Percentiles rank a stretch among this genome's conserved stretches.
Conservation (phyloP, 64 coral and sea anemone genomes). For the Actinia equina region DNA sequence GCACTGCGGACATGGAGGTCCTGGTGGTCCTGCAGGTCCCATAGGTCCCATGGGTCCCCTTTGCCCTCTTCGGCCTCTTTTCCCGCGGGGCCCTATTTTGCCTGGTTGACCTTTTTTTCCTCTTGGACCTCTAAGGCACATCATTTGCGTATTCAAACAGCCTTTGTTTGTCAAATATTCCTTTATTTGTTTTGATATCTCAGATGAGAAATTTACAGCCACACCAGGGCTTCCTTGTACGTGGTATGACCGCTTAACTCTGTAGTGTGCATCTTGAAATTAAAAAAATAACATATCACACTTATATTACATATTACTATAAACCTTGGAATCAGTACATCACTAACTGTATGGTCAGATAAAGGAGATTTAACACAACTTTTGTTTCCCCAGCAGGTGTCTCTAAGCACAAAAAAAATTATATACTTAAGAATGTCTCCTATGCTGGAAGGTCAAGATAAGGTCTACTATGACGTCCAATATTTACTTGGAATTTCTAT, state of each 20-base stretch:
- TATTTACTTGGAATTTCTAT: too few relatives aligned
- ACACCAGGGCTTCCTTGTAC: neutral
- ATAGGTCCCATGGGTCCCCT: neutral
- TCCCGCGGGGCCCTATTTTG: slow-evolving; percentile 12
- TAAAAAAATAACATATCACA: neutral
- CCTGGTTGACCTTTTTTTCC: slow-evolving; percentile 47
- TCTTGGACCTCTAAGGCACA: slow-evolving; percentile 31
- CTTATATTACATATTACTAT: too few relatives aligned
- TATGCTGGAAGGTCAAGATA: too few relatives aligned
- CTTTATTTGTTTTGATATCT: neutral
- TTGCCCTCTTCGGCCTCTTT: slow-evolving; percentile 16
- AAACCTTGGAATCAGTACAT: too few relatives aligned
- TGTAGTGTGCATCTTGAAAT: neutral
- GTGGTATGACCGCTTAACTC: neutral
- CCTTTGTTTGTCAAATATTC: slow-evolving; percentile 11
- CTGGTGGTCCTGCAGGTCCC: neutral
- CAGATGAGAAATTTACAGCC: neutral
- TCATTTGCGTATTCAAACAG: slow-evolving; percentile 27
- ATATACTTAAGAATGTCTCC: too few relatives aligned
- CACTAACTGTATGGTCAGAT: too few relatives aligned
- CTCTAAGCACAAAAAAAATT: too few relatives aligned
- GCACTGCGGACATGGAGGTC: neutral
- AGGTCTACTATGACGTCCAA: too few relatives aligned
- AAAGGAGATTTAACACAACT: too few relatives aligned
- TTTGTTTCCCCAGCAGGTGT: too few relatives aligned